These are phyloP conservation scores for Zoanthus solanderi DNA, from an alignment of 92 coral and sea anemone species.

Conservation along the genomic window DNA sequence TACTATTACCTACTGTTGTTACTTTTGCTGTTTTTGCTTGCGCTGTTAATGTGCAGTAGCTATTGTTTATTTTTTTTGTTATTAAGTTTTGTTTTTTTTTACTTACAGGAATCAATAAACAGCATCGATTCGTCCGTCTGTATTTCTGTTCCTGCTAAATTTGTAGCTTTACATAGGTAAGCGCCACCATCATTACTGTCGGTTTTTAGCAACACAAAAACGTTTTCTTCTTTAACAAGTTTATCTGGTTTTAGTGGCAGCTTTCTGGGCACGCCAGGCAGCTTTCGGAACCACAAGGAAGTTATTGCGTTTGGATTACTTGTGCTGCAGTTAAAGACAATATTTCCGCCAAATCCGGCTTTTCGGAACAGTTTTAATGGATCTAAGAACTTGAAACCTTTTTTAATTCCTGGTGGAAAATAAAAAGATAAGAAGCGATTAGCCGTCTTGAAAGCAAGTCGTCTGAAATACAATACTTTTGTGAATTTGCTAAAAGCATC, in stretches of 20 bases:
- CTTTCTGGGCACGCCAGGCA: background rate
- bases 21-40: background rate
- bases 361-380: slow-evolving; percentile 12
- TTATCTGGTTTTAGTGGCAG: background rate
- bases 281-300: slow-evolving; percentile 27
- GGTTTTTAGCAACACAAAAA: slow-evolving; percentile 2
- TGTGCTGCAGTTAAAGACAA: slow-evolving; percentile 33
- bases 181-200: slow-evolving; percentile 16
- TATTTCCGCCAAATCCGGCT: slow-evolving; percentile 24
- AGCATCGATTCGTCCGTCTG: slow-evolving; percentile 3
- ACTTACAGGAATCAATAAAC: slow-evolving; percentile 15
- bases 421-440: background rate
- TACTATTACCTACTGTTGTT: background rate
- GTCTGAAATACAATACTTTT: too few relatives aligned
- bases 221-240: slow-evolving; percentile 5
- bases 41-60: background rate
- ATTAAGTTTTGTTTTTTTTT: background rate
- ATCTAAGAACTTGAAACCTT: slow-evolving; percentile 13
- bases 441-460: too few relatives aligned
- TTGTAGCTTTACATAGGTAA: slow-evolving; percentile 12
- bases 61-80: background rate
- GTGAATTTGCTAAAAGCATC: too few relatives aligned
- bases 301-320: slow-evolving; percentile 6
- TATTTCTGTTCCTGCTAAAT: background rate
- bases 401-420: background rate